phyloP scores from a whole-genome alignment of 1,140 invertebrate genomes.

The Belonocnema kinseyi region DNA sequence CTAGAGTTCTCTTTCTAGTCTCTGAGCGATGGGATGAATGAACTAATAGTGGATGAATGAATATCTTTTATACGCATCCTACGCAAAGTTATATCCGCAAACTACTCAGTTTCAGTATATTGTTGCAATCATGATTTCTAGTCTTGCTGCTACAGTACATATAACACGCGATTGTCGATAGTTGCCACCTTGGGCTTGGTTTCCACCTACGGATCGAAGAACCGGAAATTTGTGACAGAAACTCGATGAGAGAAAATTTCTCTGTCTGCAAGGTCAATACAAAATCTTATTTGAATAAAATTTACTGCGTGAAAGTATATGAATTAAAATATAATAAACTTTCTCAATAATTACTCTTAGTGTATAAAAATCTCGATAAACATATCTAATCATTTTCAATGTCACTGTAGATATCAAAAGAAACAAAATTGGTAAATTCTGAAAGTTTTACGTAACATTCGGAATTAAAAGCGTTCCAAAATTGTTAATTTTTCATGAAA shows the following conservation, averaged over 20 bases:
- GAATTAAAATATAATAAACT: no score
- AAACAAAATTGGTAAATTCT: no score
- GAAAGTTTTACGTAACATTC: no score
- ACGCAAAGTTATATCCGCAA: conserved; percentile 29
- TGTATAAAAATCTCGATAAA: no score
- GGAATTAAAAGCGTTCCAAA: no score
- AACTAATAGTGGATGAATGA: conserved; percentile 19
- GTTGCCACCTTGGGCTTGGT: not conserved
- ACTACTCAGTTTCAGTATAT: not conserved
- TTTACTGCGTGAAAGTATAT: not conserved
- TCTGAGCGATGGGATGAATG: not conserved
- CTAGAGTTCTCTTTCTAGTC: not conserved
- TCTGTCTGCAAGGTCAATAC: conserved; percentile 12
- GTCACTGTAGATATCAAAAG: no score
- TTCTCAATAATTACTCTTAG: no score
- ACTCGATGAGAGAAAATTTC: conserved; percentile 11
- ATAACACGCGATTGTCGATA: conserved; percentile 4
- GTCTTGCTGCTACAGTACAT: not conserved
- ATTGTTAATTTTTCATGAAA: no score
- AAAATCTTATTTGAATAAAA: conserved; percentile 2
- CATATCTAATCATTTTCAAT: no score
- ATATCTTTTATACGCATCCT: not conserved
- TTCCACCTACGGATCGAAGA: not conserved
- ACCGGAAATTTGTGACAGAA: conserved; percentile 10
- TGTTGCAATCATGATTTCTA: not conserved